Evolutionary conservation across 2,113 vertebrate species (phyloP), one percentile per base, ranked within the genome.

Genomic region (Monopterus albus): DNA sequence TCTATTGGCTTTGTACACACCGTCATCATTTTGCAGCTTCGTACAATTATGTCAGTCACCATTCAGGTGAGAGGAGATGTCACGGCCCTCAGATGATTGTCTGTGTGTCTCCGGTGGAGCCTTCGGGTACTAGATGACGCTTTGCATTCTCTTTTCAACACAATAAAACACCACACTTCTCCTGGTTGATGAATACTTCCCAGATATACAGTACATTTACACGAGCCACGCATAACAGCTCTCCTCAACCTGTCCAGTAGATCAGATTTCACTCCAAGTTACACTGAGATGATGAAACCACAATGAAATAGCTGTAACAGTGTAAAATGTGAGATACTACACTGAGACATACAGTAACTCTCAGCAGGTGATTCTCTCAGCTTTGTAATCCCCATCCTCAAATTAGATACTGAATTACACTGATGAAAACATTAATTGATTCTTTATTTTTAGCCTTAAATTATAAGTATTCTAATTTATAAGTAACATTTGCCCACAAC

Each of bases 1-100:
- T 43, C 71, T 39, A 15, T 55, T 1, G 58, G 60, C 61, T 79
- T 75, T 83, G 67, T 66, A 9, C 17, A 12, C 43, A 43, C 40
- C 51, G 20, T 64, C 77, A 77, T 70, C 75, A 75, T 87, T 81
- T 82, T 35, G 46, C 62, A 67, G 52, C 72, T 72, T 31, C 47
- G 62, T 81, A 78, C 62, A 57, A 81, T 85, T 77, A 75, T 77
- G 57, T 72, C 68, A 52, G 60, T 77, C 75, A 86, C 84, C 85
- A 76, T 78, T 20, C 55, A 59, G 61, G 66, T 3, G 20, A 2
- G 45, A 72, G 61, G 14, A 56, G 49, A 65, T 78, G 68, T 84
- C 79, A 55, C 57, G 75, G 78, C 78, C 66, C 67, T 51, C 6
- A 49, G 47, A 82, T 73, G 72, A 82, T 79, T 75, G 47, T 31